Conservation (phyloP, 2,113 vertebrate genomes). For the Chlorodrepanis virens region DNA sequence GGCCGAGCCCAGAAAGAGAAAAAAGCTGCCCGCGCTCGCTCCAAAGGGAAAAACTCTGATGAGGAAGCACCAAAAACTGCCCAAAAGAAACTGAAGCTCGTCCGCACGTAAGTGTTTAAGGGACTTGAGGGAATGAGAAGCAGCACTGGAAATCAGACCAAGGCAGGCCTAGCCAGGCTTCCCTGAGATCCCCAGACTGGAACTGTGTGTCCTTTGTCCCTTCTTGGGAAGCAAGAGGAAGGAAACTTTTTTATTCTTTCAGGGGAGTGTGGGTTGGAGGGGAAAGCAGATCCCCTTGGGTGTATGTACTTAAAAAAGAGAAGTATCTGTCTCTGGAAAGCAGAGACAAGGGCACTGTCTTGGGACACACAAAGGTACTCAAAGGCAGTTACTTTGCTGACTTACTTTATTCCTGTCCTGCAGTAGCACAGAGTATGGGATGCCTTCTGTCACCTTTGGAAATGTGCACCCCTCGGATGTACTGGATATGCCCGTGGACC, state of each 20-base stretch:
- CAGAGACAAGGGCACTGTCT: not conserved
- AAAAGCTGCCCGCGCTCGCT: constrained; percentile 88
- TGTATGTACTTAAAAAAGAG: not conserved
- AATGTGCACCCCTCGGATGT: constrained; percentile 95
- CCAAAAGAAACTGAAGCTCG: constrained; percentile 93
- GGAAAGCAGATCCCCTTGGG: not conserved
- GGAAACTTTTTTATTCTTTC: not conserved
- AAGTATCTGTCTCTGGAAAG: not conserved
- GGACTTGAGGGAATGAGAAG: not conserved
- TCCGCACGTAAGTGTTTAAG: constrained; percentile 82
- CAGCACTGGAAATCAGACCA: not conserved
- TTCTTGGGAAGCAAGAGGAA: not conserved
- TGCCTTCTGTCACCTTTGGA: constrained; percentile 86
- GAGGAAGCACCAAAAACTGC: constrained; percentile 89
- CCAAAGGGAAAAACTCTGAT: constrained; percentile 94
- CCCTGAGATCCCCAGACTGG: not conserved
- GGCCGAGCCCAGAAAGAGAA: constrained; percentile 91
- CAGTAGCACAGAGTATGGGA: constrained; percentile 88
- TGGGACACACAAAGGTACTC: not conserved
- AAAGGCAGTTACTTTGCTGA: not conserved
- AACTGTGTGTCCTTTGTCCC: not conserved
- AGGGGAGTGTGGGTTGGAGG: not conserved
- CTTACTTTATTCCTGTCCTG: not conserved
- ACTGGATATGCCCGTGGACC: constrained; percentile 97
- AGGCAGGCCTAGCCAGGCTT: not conserved